These are phyloP conservation scores for Nemurella pictetii DNA, from an alignment of 2,888 invertebrate genomes.

Conservation along the genomic window DNA sequence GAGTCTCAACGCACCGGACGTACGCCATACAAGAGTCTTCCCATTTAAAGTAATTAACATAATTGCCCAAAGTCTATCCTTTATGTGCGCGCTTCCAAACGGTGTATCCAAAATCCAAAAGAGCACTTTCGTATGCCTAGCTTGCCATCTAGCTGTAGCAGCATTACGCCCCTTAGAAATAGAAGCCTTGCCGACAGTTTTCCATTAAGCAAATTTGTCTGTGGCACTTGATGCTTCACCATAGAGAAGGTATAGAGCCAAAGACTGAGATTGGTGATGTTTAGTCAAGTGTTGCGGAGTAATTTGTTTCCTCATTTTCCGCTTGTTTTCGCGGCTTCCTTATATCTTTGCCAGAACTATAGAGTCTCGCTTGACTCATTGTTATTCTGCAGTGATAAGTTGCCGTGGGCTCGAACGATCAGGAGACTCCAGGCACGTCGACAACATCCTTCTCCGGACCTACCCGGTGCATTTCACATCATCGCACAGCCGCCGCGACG, in stretches of 20 bases:
- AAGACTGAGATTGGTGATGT: slow-evolving; percentile 24
- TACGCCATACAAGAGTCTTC: background rate
- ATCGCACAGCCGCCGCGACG: slow-evolving; percentile 24
- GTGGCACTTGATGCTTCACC: slow-evolving; percentile 3
- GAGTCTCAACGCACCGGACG: slow-evolving; percentile 11
- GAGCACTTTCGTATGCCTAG: slow-evolving; percentile 3
- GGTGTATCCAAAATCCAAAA: background rate
- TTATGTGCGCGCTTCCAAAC: background rate
- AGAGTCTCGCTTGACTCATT: slow-evolving; percentile 12
- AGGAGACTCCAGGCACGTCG: background rate
- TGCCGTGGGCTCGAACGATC: background rate
- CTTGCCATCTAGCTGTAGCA: background rate
- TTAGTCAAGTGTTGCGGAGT: slow-evolving; percentile 27
- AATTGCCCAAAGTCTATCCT: slow-evolving; percentile 21
- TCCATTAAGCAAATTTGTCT: slow-evolving; percentile 28
- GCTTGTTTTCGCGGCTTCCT: slow-evolving; percentile 25
- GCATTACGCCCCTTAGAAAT: background rate
- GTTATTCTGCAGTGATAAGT: slow-evolving; percentile 21
- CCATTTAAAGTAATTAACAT: slow-evolving; percentile 31
- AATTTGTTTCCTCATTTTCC: slow-evolving; percentile 32
- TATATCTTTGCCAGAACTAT: slow-evolving; percentile 1
- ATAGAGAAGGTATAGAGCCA: background rate
- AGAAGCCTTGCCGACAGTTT: slow-evolving; percentile 15
- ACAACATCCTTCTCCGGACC: slow-evolving; percentile 10
- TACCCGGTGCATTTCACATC: slow-evolving; percentile 15